Conservation (phyloP, 2,888 invertebrate species). For the Calameuta pallipes region DNA sequence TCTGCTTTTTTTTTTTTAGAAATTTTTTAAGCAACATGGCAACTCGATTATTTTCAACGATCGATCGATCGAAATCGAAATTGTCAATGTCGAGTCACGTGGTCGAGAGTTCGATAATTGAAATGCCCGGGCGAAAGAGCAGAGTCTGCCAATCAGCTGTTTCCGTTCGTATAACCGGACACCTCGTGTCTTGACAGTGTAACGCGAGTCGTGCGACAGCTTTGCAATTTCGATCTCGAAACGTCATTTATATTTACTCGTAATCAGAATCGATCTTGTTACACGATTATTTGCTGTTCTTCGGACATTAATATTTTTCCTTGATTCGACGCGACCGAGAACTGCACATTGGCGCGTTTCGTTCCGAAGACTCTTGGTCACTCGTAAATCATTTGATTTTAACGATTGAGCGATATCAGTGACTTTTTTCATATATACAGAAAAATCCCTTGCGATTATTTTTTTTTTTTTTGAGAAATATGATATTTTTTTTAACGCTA, state of each 20-base stretch:
- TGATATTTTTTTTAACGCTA: neutral
- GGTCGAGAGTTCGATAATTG: neutral
- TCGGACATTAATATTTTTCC: too few relatives aligned
- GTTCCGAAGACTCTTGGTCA: too few relatives aligned
- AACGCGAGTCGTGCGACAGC: neutral
- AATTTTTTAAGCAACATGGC: neutral
- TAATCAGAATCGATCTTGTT: too few relatives aligned
- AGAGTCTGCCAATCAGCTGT: neutral
- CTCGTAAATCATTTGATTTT: neutral
- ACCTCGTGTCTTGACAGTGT: neutral
- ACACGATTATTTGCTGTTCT: too few relatives aligned
- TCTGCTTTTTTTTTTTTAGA: neutral
- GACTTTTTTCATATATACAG: neutral
- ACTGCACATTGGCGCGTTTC: too few relatives aligned
- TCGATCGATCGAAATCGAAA: neutral
- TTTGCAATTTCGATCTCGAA: neutral
- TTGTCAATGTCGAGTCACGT: neutral
- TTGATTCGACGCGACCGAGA: too few relatives aligned
- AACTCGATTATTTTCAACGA: neutral
- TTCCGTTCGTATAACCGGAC: neutral
- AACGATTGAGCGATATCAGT: neutral
- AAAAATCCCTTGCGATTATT: neutral
- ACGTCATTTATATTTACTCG: neutral
- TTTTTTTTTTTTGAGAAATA: neutral
- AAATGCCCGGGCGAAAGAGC: neutral